These are phyloP conservation scores for Taenioides sp. DNA, from an alignment of 2,797 vertebrate genomes.

Conservation along the genomic window DNA sequence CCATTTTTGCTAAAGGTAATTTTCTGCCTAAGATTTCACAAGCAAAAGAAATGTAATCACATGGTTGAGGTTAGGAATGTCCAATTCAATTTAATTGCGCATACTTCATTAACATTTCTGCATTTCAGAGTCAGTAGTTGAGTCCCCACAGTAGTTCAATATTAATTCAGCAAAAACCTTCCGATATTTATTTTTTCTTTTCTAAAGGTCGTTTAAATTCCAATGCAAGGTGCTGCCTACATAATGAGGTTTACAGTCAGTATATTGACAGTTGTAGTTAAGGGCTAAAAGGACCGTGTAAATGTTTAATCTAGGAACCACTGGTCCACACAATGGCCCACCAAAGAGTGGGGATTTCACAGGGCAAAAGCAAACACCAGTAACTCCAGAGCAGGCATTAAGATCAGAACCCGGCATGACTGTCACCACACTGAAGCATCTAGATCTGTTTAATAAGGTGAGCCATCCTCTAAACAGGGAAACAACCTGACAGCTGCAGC, in stretches of 20 bases:
- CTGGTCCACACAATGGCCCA: slow-evolving; percentile 15
- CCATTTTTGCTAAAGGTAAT: neutral
- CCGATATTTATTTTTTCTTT: neutral
- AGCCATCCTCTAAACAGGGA: slow-evolving; percentile 39
- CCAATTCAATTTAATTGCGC: neutral
- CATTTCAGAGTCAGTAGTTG: neutral
- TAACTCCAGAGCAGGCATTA: slow-evolving; percentile 14
- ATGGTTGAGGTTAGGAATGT: neutral
- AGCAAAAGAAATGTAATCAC: neutral
- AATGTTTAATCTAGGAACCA: slow-evolving; percentile 40
- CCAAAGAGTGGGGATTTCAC: slow-evolving; percentile 12
- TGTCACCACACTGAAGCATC: neutral
- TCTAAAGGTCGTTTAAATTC: neutral
- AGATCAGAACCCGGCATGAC: too few species aligned
- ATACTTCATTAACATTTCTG: neutral
- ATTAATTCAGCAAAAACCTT: neutral
- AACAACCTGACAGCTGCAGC: slow-evolving; percentile 46
- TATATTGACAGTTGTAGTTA: neutral
- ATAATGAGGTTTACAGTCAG: slow-evolving; percentile 2
- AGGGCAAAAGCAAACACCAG: neutral
- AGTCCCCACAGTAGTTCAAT: neutral
- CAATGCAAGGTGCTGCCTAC: slow-evolving; percentile 7
- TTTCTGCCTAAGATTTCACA: too few species aligned
- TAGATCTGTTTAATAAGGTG: slow-evolving; percentile 16
- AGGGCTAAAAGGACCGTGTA: slow-evolving; percentile 21